Evolutionary conservation across 2,113 vertebrate species (phyloP).

Genomic region (Saccopteryx bilineata): DNA sequence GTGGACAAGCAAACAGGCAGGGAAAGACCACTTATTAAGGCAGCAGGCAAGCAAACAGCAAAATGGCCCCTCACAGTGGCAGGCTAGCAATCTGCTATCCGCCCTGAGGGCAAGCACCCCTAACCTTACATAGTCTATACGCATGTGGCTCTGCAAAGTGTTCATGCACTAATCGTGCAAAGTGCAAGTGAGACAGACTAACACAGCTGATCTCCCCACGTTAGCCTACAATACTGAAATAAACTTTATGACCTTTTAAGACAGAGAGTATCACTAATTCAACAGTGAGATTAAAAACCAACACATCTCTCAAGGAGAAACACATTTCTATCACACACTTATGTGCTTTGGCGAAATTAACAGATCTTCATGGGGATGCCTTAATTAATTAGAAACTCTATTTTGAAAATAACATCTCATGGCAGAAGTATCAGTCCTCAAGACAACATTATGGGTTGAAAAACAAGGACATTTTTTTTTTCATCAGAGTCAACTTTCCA

Average conservation of each 20-base stretch:
- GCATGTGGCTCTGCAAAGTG: no score
- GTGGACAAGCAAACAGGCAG: no score
- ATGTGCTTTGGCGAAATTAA: constrained; percentile 50
- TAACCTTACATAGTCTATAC: no score
- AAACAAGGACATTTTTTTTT: background rate
- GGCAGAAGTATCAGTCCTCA: background rate
- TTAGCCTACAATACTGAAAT: background rate
- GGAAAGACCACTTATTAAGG: no score
- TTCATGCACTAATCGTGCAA: no score
- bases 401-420: constrained; percentile 17
- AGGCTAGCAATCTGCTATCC: no score
- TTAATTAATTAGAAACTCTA: constrained; percentile 45
- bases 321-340: background rate
- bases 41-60: no score
- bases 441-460: background rate
- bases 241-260: constrained; percentile 48
- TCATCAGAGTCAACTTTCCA: background rate
- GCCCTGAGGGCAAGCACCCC: no score
- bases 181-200: no score
- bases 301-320: background rate
- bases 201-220: no score
- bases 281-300: background rate
- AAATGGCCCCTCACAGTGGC: no score
- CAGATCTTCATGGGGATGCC: background rate
- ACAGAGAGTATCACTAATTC: background rate